Evolutionary conservation across 2,797 vertebrate species (phyloP).

Genomic region (Arnoldichthys spilopterus): DNA sequence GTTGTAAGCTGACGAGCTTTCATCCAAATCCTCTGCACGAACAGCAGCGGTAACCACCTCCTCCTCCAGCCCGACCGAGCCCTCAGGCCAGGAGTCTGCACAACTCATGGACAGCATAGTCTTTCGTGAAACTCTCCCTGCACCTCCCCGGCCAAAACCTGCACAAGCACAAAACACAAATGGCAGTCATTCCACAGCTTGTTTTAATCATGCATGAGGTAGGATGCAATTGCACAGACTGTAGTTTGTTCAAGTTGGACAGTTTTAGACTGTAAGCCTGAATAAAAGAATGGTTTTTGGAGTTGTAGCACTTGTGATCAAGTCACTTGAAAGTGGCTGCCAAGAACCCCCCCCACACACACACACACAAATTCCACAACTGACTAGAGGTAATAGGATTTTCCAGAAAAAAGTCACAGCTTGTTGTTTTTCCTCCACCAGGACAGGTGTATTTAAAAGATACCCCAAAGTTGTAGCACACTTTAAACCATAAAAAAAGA

Average conservation of each 20-base stretch:
- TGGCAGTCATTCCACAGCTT: not conserved
- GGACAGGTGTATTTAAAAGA: not conserved
- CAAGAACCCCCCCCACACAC: not conserved
- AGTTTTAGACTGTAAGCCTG: too few species aligned
- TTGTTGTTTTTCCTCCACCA: not conserved
- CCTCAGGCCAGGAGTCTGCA: slow-evolving; percentile 66
- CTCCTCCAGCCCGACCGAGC: slow-evolving; percentile 62
- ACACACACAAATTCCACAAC: not conserved
- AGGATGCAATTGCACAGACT: slow-evolving; percentile 1
- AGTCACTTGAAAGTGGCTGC: not conserved
- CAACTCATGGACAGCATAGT: slow-evolving; percentile 75
- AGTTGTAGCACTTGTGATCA: not conserved
- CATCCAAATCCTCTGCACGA: slow-evolving; percentile 68
- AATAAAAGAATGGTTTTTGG: not conserved
- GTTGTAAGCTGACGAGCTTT: slow-evolving; percentile 6
- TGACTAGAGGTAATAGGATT: slow-evolving; percentile 51
- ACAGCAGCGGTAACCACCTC: slow-evolving; percentile 72
- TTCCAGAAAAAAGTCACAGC: slow-evolving; percentile 47
- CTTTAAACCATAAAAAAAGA: not conserved
- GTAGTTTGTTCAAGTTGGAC: too few species aligned
- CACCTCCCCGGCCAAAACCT: slow-evolving; percentile 33
- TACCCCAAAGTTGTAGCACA: not conserved
- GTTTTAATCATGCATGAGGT: slow-evolving; percentile 22
- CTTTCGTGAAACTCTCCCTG: slow-evolving; percentile 33
- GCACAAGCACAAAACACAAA: slow-evolving; percentile 16